Percentiles rank a stretch among this genome's conserved stretches.
These are phyloP conservation scores for Pangasius mekongensis DNA, from an alignment of 2,797 vertebrate genomes.

Conservation along the genomic window DNA sequence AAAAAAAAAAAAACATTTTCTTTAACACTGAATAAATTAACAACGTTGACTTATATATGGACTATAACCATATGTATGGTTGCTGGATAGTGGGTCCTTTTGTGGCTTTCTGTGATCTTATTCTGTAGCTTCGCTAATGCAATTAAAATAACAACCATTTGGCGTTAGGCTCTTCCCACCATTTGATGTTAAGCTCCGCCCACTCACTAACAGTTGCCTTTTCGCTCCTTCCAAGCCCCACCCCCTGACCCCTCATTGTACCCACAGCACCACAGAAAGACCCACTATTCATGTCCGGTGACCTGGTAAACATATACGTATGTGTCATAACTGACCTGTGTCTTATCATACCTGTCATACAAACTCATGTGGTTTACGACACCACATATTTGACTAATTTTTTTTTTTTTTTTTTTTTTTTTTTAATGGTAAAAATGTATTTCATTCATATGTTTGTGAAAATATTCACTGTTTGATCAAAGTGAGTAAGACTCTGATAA, in stretches of 20 bases:
- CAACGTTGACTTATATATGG: constrained; percentile 67
- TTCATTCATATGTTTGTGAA: constrained; percentile 8
- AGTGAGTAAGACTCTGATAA: background rate
- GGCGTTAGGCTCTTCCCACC: background rate
- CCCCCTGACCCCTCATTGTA: constrained; percentile 31
- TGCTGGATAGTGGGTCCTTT: constrained; percentile 99
- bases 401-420: background rate
- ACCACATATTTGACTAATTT: constrained; percentile 45
- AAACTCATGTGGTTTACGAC: constrained; percentile 47
- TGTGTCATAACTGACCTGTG: constrained; percentile 55
- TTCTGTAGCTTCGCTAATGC: constrained; percentile 44
- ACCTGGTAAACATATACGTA: constrained; percentile 41
- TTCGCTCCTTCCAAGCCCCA: constrained; percentile 60
- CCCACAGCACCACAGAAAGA: constrained; percentile 83
- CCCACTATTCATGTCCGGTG: constrained; percentile 74
- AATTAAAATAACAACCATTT: constrained; percentile 42
- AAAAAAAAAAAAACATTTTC: constrained; percentile 23
- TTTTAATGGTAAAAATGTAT: background rate
- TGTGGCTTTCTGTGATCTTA: constrained; percentile 93
- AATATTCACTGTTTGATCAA: background rate
- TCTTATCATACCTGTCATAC: constrained; percentile 49
- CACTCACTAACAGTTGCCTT: constrained; percentile 69
- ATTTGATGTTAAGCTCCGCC: constrained; percentile 74
- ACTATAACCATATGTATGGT: constrained; percentile 60
- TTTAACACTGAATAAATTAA: constrained; percentile 57